Base-by-base conservation (phyloP, 2,888 invertebrate species). In the Cremastinae sp. region DNA sequence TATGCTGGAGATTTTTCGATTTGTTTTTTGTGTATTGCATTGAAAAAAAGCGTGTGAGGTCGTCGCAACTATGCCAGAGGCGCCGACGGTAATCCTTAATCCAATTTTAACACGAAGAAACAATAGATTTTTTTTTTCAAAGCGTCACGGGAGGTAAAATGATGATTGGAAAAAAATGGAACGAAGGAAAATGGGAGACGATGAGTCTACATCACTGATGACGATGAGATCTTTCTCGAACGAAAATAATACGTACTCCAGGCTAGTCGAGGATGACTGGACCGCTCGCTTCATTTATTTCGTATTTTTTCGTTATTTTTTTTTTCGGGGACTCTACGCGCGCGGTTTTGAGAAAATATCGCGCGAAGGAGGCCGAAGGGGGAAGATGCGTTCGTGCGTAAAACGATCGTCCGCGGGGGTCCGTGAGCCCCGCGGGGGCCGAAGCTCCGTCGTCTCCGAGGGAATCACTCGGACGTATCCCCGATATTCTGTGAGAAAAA, bases 321-420 rank as follows among this genome's bases (percentile, higher is more conserved):
- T 28, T 65, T 43, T 22, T 38, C 20, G 16, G 22, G 38, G 58
- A 56, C 47, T 73, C 73, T 59, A 73, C 65, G 69, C 69, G 73
- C 69, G 16, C 12, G 10, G 28, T 65, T 47, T 65, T 47, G 18
- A 53, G 45, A 69, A 73, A 59, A 59, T 65, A 76, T 69, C 59
- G 49, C 28, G 49, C 59, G 56, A 70, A 53, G 28, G 51, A 51
- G 16, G 62, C 61, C 0, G 53, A 61, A 34, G 62, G 54, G 20
- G 71, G 66, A 38, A 54, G 61, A 61, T 73, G 80, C 80, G 72
- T 75, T 83, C 83, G 81, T 85, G 85, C 87, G 82, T 87, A 83
- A 87, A 87, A 87, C 86, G 82, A 84, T 85, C 84, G 85, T 87
- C 82, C 81, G 84, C 80, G 84, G 86, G 87, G 88, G 87, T 85